Evolutionary conservation across 2,113 vertebrate genomes (phyloP).

Genomic region (Neodon shergylaensis): DNA sequence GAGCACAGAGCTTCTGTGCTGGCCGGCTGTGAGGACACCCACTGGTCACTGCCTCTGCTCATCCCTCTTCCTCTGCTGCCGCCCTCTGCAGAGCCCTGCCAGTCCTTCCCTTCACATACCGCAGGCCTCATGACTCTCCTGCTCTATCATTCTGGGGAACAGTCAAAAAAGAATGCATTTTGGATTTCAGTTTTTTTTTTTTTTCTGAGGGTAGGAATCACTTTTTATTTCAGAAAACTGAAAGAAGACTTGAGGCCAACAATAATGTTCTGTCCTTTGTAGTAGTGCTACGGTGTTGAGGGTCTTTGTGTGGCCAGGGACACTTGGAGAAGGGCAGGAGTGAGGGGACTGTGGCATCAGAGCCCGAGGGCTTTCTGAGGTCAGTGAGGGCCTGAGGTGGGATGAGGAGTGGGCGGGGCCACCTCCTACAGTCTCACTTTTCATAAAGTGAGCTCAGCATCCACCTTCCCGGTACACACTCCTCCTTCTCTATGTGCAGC

Average conservation of each 20-base stretch:
- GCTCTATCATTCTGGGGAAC: not conserved
- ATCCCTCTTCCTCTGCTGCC: not conserved
- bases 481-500: not conserved
- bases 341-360: not conserved
- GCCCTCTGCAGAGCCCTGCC: not conserved
- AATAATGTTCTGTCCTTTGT: not conserved
- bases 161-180: not conserved
- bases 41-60: not conserved
- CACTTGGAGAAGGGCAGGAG: not conserved
- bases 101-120: not conserved
- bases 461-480: not conserved
- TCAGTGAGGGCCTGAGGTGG: not conserved
- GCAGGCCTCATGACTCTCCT: rapidly evolving
- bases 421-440: not conserved
- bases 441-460: not conserved
- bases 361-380: not conserved
- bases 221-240: not conserved
- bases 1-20: not conserved
- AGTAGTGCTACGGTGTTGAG: not conserved
- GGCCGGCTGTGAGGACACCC: not conserved
- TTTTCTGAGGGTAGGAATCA: not conserved
- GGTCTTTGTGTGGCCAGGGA: not conserved
- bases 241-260: not conserved
- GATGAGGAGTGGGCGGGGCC: too few relatives aligned
- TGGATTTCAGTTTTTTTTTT: not conserved